These are phyloP conservation scores for Meta bourneti DNA, from an alignment of 2,888 invertebrate genomes.

Conservation along the genomic window DNA sequence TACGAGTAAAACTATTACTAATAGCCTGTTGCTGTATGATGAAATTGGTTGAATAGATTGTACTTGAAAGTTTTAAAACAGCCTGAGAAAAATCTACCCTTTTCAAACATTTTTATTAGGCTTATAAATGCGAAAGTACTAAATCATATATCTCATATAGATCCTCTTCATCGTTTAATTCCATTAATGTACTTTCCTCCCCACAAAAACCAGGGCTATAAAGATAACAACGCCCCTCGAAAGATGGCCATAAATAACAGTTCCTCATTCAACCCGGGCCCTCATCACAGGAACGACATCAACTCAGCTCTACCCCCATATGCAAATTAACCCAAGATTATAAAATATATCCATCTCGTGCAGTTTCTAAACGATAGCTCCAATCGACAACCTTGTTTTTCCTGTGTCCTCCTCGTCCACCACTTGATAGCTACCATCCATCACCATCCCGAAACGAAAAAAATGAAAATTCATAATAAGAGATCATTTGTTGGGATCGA, in stretches of 20 bases:
- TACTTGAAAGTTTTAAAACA: too few species aligned
- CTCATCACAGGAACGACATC: background rate
- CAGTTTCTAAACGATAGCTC: slow-evolving; percentile 58
- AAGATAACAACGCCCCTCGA: background rate
- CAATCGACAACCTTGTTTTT: slow-evolving; percentile 42
- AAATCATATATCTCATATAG: background rate
- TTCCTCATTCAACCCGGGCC: background rate
- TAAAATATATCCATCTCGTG: slow-evolving; percentile 41
- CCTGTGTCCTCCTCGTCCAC: slow-evolving; percentile 27
- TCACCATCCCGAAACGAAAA: slow-evolving; percentile 5
- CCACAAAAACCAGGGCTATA: background rate
- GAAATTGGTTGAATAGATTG: too few species aligned
- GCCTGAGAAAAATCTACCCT: too few species aligned
- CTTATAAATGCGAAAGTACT: background rate
- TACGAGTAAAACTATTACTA: too few species aligned
- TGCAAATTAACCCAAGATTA: slow-evolving; percentile 57
- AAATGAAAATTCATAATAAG: slow-evolving; percentile 1
- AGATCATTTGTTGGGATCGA: slow-evolving; percentile 67
- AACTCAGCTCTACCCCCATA: background rate
- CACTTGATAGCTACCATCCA: slow-evolving; percentile 33
- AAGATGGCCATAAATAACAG: background rate
- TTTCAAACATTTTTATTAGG: too few species aligned
- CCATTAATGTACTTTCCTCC: background rate
- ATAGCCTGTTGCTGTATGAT: too few species aligned
- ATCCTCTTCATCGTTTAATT: background rate